These are phyloP conservation scores for Epinephelus awoara DNA, from an alignment of 2,797 vertebrate genomes.

Conservation along the genomic window DNA sequence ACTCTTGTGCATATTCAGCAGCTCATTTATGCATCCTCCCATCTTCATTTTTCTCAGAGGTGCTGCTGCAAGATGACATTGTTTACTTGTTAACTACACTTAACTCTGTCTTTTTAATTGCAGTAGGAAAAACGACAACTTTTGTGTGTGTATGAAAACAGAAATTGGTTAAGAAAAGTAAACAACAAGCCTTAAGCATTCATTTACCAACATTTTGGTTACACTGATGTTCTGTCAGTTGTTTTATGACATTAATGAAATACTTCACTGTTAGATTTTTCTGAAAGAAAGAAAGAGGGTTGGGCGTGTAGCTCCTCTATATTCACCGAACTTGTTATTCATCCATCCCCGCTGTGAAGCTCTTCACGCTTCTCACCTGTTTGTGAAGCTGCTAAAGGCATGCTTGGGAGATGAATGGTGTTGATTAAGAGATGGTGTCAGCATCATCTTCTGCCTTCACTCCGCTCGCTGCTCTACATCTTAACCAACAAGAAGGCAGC, in stretches of 20 bases:
- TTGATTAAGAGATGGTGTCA: slow-evolving; percentile 67
- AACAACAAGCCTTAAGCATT: neutral
- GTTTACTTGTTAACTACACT: slow-evolving; percentile 12
- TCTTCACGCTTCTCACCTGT: slow-evolving; percentile 45
- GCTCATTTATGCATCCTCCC: slow-evolving; percentile 4
- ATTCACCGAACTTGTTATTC: slow-evolving; percentile 2
- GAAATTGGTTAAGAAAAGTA: neutral
- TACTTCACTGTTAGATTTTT: neutral
- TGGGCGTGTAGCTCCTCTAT: neutral
- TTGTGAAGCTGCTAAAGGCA: slow-evolving; percentile 49
- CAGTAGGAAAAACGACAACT: neutral
- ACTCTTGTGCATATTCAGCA: neutral
- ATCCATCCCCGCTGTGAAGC: slow-evolving; percentile 15
- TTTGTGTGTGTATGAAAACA: slow-evolving; percentile 31
- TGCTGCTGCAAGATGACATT: neutral
- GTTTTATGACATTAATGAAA: slow-evolving; percentile 7
- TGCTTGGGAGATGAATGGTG: slow-evolving; percentile 56
- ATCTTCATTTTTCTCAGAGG: neutral
- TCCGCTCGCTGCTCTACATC: slow-evolving; percentile 41
- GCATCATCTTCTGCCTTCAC: slow-evolving; percentile 42
- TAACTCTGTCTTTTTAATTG: slow-evolving; percentile 38
- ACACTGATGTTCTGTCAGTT: neutral
- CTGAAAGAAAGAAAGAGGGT: neutral
- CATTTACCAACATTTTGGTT: neutral
- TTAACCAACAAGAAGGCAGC: slow-evolving; percentile 48